These are phyloP conservation scores for Volucella bombylans DNA, from an alignment of 2,888 invertebrate genomes.

Conservation along the genomic window DNA sequence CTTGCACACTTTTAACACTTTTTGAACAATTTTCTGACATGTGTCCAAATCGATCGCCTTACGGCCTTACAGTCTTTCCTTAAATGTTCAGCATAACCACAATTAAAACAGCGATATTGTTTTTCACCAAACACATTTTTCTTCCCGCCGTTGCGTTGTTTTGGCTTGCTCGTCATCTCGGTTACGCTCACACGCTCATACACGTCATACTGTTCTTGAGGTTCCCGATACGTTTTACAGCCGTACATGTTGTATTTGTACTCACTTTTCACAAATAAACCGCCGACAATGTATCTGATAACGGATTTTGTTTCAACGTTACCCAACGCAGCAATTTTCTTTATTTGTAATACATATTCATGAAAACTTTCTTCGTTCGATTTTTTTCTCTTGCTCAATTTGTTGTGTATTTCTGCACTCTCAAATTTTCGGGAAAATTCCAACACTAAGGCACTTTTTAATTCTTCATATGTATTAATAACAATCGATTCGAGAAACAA, in stretches of 20 bases:
- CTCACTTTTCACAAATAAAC: conserved; percentile 42
- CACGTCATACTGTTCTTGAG: conserved; percentile 48
- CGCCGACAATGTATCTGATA: conserved; percentile 54
- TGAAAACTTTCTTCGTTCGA: conserved; percentile 44
- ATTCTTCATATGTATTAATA: conserved; percentile 26
- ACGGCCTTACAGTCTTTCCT: too few relatives aligned
- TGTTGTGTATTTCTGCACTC: conserved; percentile 50
- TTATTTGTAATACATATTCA: conserved; percentile 55
- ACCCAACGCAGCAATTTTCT: conserved; percentile 51
- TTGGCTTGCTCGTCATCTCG: too few relatives aligned
- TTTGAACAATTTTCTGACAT: too few relatives aligned
- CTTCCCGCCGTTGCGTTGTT: too few relatives aligned
- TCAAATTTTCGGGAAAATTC: conserved; percentile 46
- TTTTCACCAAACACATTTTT: too few relatives aligned
- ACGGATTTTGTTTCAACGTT: conserved; percentile 17
- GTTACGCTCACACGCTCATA: conserved; percentile 6
- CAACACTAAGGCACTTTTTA: not conserved
- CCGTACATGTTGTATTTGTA: conserved; percentile 49
- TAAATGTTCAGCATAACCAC: too few relatives aligned
- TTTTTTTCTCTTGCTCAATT: conserved; percentile 49
- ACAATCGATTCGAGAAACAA: conserved; percentile 61
- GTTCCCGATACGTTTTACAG: conserved; percentile 74
- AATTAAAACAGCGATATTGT: too few relatives aligned
- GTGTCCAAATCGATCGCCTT: too few relatives aligned
- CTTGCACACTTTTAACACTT: too few relatives aligned